These are phyloP conservation scores for Hexactinellida sp. DNA, from an alignment of 37 sponge, comb jelly and placozoan species.

Conservation along the genomic window DNA sequence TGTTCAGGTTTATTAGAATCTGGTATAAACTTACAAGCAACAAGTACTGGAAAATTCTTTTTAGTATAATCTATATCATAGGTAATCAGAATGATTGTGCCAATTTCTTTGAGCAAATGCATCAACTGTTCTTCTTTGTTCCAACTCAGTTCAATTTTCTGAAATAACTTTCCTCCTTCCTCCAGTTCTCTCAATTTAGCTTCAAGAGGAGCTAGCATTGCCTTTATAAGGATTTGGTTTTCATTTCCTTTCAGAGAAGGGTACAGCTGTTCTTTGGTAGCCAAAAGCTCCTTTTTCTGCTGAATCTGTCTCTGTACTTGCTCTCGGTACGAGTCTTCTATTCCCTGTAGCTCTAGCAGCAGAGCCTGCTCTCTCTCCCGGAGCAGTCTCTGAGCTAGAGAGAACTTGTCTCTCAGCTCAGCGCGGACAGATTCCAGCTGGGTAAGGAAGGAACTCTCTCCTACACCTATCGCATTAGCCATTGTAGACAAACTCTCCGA, in stretches of 20 bases:
- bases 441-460: neutral
- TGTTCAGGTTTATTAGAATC: neutral
- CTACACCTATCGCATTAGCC: neutral
- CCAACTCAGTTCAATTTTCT: neutral
- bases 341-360: neutral
- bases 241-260: neutral
- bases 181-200: neutral
- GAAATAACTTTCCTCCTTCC: neutral
- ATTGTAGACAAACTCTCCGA: no score
- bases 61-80: neutral
- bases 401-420: neutral
- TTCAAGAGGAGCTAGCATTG: neutral
- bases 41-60: neutral
- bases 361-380: neutral
- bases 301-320: neutral
- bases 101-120: neutral
- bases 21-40: neutral
- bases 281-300: neutral
- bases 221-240: neutral
- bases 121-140: neutral
- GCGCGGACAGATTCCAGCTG: neutral
- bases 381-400: neutral
- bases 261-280: neutral
- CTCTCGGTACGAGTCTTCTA: neutral
- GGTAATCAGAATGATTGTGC: neutral